phyloP scores from a whole-genome alignment of 2,113 vertebrate species.

The Plestiodon gilberti region DNA sequence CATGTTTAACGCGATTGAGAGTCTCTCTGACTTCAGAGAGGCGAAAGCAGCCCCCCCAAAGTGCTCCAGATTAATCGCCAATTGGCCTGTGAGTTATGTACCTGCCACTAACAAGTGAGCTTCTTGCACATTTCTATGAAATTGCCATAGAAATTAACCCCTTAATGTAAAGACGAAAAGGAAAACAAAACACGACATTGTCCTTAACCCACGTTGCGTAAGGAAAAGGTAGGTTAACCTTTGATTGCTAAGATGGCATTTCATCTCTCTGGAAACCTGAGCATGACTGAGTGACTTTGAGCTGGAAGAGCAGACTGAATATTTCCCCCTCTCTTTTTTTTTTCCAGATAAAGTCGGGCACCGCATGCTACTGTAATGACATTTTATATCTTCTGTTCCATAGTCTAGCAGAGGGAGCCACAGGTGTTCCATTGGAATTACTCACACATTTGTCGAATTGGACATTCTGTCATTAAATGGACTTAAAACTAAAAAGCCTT shows the following conservation, averaged over 20 bases:
- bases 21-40: neutral
- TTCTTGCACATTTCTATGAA: constrained; percentile 52
- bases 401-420: constrained; percentile 81
- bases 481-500: constrained; percentile 96
- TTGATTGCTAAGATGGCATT: constrained; percentile 46
- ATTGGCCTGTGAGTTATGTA: neutral
- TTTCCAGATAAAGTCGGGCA: constrained; percentile 53
- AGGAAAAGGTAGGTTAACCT: constrained; percentile 31
- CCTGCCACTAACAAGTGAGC: constrained; percentile 1
- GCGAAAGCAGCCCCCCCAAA: neutral
- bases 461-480: constrained; percentile 97
- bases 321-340: constrained; percentile 11
- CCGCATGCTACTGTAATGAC: constrained; percentile 64
- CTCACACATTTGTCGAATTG: constrained; percentile 94
- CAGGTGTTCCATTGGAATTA: constrained; percentile 98
- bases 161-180: constrained; percentile 45
- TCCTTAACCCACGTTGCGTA: constrained; percentile 49
- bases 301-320: constrained; percentile 54
- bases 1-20: neutral
- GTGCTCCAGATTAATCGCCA: neutral
- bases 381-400: constrained; percentile 65
- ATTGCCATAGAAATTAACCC: constrained; percentile 37
- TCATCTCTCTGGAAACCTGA: constrained; percentile 38
- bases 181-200: constrained; percentile 26
- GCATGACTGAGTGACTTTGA: constrained; percentile 44